Evolutionary conservation across 1,140 invertebrate species (phyloP).

Genomic region (Leptinotarsa defecta): DNA sequence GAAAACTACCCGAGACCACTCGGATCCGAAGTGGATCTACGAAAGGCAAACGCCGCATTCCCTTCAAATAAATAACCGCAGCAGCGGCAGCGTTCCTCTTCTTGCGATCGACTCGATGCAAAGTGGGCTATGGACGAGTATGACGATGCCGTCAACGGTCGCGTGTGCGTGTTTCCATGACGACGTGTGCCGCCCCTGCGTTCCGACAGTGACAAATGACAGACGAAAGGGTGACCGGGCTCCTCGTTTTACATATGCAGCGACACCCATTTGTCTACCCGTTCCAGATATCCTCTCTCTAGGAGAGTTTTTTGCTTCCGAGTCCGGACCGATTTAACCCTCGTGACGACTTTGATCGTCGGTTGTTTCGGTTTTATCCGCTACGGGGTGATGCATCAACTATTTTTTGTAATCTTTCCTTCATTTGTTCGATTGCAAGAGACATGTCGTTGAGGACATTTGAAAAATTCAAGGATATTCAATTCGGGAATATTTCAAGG

Average conservation of each 20-base stretch:
- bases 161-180: conserved; percentile 44
- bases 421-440: too few species aligned
- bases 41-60: not conserved
- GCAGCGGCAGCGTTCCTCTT: not conserved
- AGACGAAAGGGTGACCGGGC: conserved; percentile 53
- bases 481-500: too few species aligned
- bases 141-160: conserved; percentile 28
- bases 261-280: conserved; percentile 55
- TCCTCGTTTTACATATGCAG: conserved; percentile 56
- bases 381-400: not conserved
- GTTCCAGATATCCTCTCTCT: conserved; percentile 31
- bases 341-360: not conserved
- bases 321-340: conserved; percentile 3
- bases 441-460: too few species aligned
- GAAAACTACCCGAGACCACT: not conserved
- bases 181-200: conserved; percentile 49
- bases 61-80: not conserved
- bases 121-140: conserved; percentile 29
- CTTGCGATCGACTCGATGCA: conserved; percentile 21
- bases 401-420: too few species aligned
- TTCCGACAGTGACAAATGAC: conserved; percentile 54
- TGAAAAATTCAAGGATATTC: too few species aligned
- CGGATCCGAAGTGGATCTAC: not conserved
- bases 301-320: conserved; percentile 33
- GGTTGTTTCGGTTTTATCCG: not conserved